Base-by-base conservation (phyloP, 1,140 invertebrate species). In the Bombus breviceps region DNA sequence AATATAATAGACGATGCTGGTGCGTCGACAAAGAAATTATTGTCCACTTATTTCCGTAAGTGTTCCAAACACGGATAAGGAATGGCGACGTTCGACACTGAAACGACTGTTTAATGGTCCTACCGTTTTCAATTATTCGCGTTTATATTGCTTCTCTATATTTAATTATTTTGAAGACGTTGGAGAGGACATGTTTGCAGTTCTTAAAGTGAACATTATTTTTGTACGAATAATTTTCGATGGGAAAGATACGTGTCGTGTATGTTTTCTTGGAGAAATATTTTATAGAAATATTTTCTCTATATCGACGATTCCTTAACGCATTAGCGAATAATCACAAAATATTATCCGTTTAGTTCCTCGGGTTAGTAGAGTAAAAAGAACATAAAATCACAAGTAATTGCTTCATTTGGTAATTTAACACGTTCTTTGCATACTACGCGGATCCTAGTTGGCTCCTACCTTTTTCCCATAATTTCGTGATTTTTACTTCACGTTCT, bases 1-100 rank as follows among this genome's bases (percentile, higher is more conserved):
- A 34, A 71, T 80, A 62, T 34, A 34, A 71, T 80, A 62, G 15
- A 78, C 18, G 41, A 32, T n/a, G 18, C 32, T 1, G 6, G 5
- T 15, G 28, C 34, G 62, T 57, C 47, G 18, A 41, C 66, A 18
- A 41, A n/a, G 28, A 79, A 80, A 73, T 85, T 73, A 80, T 64
- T 28, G 22, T 53, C 0, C 39, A 10, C 15, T 72, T 25, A 37
- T 66, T 75, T 47, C 15, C 57, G 13, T 53, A 25, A 28, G 3
- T 37, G 34, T 62, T 75, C 41, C n/a, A 37, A 25, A 28, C n/a
- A 53, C 5, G n/a, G 22, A 57, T 34, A 53, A 57, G 10, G 4
- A 57, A 75, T n/a, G 47, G 34, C 28, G 34, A 76, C 6, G 13
- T 59, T n/a, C 34, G 13, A 37, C 47, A 8, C 34, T 9, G 32